Conservation (phyloP, 2,113 vertebrate species). For the Actinemys pallida region DNA sequence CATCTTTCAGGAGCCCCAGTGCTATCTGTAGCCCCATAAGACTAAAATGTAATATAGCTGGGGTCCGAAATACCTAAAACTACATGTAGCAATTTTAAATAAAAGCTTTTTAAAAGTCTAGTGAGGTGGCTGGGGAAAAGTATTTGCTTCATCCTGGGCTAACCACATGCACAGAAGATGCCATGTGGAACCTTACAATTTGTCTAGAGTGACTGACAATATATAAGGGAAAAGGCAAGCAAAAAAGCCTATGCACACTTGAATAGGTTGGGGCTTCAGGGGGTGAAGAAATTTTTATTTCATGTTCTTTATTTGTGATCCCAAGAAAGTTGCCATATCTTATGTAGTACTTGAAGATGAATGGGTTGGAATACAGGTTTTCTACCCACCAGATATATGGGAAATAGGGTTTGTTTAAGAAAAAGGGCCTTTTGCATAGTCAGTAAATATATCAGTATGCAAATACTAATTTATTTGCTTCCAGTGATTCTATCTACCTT, state of each 20-base stretch:
- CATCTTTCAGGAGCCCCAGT: not conserved
- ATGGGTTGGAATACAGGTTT: not conserved
- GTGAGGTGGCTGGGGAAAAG: not conserved
- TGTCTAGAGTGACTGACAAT: not conserved
- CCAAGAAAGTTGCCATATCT: not conserved
- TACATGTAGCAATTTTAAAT: not conserved
- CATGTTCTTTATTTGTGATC: not conserved
- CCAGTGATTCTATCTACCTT: not conserved
- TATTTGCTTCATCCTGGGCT: not conserved
- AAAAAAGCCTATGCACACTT: not conserved
- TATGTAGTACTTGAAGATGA: not conserved
- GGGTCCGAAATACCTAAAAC: not conserved
- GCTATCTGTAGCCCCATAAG: not conserved
- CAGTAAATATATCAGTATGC: not conserved
- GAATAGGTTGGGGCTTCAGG: not conserved
- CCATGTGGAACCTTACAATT: not conserved
- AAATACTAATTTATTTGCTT: not conserved
- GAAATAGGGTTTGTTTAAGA: not conserved
- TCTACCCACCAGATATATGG: not conserved
- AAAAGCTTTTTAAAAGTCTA: not conserved
- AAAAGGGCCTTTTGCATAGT: not conserved
- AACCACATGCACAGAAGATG: not conserved
- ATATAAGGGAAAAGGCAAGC: not conserved
- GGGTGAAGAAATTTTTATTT: not conserved
- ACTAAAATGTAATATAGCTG: not conserved